Evolutionary conservation across 2,113 vertebrate genomes (phyloP).

Genomic region (Stegastes partitus): DNA sequence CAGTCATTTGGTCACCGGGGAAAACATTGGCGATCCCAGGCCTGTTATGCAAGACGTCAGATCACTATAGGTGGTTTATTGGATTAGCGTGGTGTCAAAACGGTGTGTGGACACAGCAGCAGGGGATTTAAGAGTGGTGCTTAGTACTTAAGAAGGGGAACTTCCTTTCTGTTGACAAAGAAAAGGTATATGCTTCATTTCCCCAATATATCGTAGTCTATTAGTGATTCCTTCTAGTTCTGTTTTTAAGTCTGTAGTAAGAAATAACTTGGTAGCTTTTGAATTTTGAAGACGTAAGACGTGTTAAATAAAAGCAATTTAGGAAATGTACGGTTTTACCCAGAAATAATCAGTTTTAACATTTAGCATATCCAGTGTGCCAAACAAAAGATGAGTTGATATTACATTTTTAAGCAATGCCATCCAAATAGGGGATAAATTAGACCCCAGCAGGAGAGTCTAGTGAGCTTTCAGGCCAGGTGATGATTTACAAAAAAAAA

Average conservation of each 20-base stretch:
- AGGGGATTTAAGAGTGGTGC: slow-evolving; percentile 44
- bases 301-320: too few relatives aligned
- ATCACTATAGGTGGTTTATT: slow-evolving; percentile 67
- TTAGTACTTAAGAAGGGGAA: slow-evolving; percentile 33
- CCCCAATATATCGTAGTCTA: neutral
- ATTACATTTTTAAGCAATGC: too few relatives aligned
- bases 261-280: too few relatives aligned
- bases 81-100: slow-evolving; percentile 70
- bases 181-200: neutral
- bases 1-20: slow-evolving; percentile 57
- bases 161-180: slow-evolving; percentile 10
- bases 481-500: slow-evolving; percentile 9
- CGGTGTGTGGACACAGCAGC: slow-evolving; percentile 36
- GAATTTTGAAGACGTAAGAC: too few relatives aligned
- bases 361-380: too few relatives aligned
- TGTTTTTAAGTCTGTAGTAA: too few relatives aligned
- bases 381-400: too few relatives aligned
- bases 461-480: too few relatives aligned
- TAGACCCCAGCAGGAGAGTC: too few relatives aligned
- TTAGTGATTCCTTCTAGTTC: neutral
- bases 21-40: slow-evolving; percentile 54
- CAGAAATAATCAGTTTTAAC: too few relatives aligned
- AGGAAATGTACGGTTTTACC: too few relatives aligned
- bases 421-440: too few relatives aligned
- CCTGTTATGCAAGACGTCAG: slow-evolving; percentile 73